Conservation (phyloP, 2,888 invertebrate genomes). For the Holacanthella duospinosa region DNA sequence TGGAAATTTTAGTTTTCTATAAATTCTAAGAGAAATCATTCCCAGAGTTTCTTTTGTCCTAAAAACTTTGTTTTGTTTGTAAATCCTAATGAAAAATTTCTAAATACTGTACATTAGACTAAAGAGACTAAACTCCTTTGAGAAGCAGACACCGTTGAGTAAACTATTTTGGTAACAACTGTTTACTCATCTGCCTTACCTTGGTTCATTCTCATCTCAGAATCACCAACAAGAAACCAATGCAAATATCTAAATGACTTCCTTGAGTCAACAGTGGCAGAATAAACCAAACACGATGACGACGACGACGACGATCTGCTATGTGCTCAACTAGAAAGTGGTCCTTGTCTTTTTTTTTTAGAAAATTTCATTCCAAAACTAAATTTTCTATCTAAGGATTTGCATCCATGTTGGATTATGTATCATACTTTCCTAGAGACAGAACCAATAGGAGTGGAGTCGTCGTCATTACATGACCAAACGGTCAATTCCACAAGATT, state of each 20-base stretch:
- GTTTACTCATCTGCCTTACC: background rate
- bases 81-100: background rate
- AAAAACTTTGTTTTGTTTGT: background rate
- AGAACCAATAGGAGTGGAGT: no score
- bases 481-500: no score
- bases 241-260: constrained; percentile 1
- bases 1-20: background rate
- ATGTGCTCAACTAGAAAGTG: background rate
- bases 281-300: background rate
- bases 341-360: background rate
- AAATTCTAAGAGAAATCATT: background rate
- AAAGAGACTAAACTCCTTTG: no score
- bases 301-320: no score
- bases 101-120: no score
- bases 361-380: no score
- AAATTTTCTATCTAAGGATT: no score
- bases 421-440: no score
- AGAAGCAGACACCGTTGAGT: background rate
- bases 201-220: background rate
- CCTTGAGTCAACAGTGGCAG: background rate
- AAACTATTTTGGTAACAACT: background rate
- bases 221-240: background rate
- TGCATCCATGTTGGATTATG: no score
- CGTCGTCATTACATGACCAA: no score
- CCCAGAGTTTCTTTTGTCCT: background rate